phyloP scores from a whole-genome alignment of 92 coral and sea anemone genomes.

The Zoanthus solanderi region DNA sequence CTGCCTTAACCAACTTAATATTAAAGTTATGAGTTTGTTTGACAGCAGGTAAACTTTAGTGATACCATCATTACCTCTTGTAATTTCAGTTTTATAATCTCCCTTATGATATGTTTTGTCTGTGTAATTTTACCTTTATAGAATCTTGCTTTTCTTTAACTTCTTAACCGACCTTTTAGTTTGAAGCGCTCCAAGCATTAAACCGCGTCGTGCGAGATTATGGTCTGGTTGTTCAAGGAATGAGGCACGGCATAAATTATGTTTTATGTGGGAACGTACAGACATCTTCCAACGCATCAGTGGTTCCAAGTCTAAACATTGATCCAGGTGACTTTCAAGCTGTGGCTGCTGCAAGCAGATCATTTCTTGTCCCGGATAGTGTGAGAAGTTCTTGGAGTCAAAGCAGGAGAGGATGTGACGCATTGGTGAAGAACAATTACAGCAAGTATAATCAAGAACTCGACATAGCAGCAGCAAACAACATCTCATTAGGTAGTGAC shows the following conservation, averaged over 20 bases:
- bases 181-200: background rate
- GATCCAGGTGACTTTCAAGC: conserved; percentile 14
- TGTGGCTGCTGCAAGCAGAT: background rate
- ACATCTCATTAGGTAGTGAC: conserved; percentile 11
- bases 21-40: too few relatives aligned
- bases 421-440: background rate
- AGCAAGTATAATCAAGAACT: conserved; percentile 11
- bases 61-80: too few relatives aligned
- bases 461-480: conserved; percentile 10
- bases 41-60: too few relatives aligned
- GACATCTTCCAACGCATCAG: conserved; percentile 18
- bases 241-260: conserved; percentile 18
- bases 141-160: too few relatives aligned
- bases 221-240: conserved; percentile 28
- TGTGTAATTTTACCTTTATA: too few relatives aligned
- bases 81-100: too few relatives aligned
- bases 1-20: too few relatives aligned
- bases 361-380: background rate
- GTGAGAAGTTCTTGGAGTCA: background rate
- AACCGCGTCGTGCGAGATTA: conserved; percentile 6
- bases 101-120: too few relatives aligned
- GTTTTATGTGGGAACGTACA: conserved; percentile 26
- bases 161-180: background rate
- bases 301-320: background rate
- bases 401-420: background rate